These are phyloP conservation scores for Melanostoma mellinum DNA, from an alignment of 2,888 invertebrate genomes.

Conservation along the genomic window DNA sequence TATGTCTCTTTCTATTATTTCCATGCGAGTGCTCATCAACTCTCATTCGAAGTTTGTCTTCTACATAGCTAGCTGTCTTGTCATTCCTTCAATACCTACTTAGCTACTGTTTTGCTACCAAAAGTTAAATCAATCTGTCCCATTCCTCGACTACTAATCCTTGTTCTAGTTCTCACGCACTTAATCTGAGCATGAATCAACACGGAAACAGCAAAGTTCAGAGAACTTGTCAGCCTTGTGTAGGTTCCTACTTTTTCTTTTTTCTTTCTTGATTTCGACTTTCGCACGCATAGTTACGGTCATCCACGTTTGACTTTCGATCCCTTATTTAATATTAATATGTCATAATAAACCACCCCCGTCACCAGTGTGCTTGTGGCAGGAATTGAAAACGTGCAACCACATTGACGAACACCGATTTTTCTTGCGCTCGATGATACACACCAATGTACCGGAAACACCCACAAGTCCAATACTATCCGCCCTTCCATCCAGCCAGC, in stretches of 20 bases:
- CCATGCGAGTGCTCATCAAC: too few species aligned
- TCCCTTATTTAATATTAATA: constrained; percentile 61
- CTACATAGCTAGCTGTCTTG: too few species aligned
- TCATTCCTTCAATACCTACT: too few species aligned
- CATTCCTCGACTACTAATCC: too few species aligned
- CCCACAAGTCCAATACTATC: constrained; percentile 26
- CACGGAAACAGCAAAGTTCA: too few species aligned
- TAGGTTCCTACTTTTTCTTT: constrained; percentile 8
- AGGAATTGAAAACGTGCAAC: constrained; percentile 64
- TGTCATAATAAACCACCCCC: constrained; percentile 64
- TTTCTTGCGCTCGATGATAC: constrained; percentile 6
- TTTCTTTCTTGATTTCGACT: constrained; percentile 30
- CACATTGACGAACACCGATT: constrained; percentile 31
- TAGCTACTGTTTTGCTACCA: too few species aligned
- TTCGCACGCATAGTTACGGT: constrained; percentile 15
- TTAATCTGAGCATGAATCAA: too few species aligned
- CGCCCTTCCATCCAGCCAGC: constrained; percentile 5
- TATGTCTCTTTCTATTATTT: too few species aligned
- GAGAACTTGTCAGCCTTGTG: too few species aligned
- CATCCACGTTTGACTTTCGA: constrained; percentile 16
- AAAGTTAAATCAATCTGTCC: too few species aligned
- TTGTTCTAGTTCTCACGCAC: too few species aligned
- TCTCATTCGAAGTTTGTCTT: too few species aligned
- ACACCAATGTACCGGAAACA: constrained; percentile 29
- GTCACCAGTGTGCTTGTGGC: constrained; percentile 48